A percentile compares a stretch with the other conserved stretches of the same genome.
phyloP scores from a whole-genome alignment of 2,888 invertebrate species.

The Priocnemis perturbator region DNA sequence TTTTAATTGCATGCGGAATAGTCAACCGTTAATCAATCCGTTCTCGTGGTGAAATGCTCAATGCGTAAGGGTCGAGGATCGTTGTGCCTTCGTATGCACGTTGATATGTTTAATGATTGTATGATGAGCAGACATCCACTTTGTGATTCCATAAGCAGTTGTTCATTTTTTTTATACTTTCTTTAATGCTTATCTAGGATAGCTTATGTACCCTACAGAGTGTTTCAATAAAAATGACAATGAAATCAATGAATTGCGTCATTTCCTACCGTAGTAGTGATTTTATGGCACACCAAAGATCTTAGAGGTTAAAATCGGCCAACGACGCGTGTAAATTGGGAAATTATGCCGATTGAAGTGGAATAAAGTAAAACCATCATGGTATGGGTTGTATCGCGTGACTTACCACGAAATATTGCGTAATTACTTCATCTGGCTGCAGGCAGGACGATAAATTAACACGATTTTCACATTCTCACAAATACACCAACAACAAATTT shows the following conservation, averaged over 20 bases:
- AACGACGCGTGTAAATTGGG: too few species aligned
- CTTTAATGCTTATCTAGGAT: constrained; percentile 73
- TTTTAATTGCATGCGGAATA: constrained; percentile 1
- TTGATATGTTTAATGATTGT: constrained; percentile 64
- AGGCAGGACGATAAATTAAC: too few species aligned
- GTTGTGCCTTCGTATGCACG: constrained; percentile 72
- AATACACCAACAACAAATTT: too few species aligned
- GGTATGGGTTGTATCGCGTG: too few species aligned
- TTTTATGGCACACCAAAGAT: too few species aligned
- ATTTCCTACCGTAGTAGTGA: too few species aligned
- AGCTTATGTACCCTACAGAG: constrained; percentile 72
- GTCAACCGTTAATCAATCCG: constrained; percentile 33
- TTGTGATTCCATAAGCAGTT: constrained; percentile 73
- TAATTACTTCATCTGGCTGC: too few species aligned
- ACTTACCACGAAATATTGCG: too few species aligned
- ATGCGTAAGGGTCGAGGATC: constrained; percentile 75
- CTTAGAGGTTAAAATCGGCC: too few species aligned
- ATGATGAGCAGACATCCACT: constrained; percentile 67
- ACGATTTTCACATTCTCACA: too few species aligned
- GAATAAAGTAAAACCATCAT: too few species aligned
- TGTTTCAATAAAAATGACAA: constrained; percentile 74
- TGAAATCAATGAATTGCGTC: constrained; percentile 40
- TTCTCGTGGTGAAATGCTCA: constrained; percentile 71
- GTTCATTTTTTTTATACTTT: constrained; percentile 70
- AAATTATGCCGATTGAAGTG: too few species aligned